Percentiles rank a stretch among this genome's conserved stretches.
phyloP scores from a whole-genome alignment of 2,113 vertebrate genomes.

The Onychorhynchus coronatus region DNA sequence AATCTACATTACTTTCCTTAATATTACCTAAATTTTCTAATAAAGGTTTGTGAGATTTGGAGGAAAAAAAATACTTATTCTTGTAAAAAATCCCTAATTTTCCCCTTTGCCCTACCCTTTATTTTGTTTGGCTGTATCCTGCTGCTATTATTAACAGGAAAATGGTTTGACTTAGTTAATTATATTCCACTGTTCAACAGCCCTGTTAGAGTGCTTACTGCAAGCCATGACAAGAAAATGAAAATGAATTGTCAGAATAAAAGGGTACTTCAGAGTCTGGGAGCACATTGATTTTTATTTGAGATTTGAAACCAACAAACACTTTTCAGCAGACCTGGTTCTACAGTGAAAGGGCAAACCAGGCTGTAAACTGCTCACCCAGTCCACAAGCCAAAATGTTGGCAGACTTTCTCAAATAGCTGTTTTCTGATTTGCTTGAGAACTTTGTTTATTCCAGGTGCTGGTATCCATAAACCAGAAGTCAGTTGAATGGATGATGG shows the following conservation, averaged over 20 bases:
- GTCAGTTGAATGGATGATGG: not conserved
- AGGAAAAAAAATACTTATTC: not conserved
- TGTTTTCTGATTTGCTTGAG: not conserved
- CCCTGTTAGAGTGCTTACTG: not conserved
- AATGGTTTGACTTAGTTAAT: constrained; percentile 30
- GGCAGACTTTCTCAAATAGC: not conserved
- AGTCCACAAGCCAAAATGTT: not conserved
- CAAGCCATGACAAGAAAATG: constrained; percentile 17
- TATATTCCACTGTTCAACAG: not conserved
- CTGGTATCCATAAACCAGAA: not conserved
- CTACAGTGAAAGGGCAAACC: not conserved
- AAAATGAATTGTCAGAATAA: not conserved
- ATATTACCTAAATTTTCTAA: not conserved
- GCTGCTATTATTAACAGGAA: not conserved
- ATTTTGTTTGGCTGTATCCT: not conserved
- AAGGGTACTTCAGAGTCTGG: not conserved
- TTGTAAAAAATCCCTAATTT: not conserved
- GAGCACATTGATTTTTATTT: not conserved
- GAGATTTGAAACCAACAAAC: not conserved
- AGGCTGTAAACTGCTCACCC: not conserved
- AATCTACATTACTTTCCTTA: not conserved
- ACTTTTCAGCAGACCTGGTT: not conserved
- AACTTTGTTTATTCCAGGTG: not conserved
- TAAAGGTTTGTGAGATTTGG: not conserved
- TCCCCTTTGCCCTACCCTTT: not conserved